phyloP scores from a whole-genome alignment of 2,113 vertebrate genomes.

The Zonotrichia leucophrys region DNA sequence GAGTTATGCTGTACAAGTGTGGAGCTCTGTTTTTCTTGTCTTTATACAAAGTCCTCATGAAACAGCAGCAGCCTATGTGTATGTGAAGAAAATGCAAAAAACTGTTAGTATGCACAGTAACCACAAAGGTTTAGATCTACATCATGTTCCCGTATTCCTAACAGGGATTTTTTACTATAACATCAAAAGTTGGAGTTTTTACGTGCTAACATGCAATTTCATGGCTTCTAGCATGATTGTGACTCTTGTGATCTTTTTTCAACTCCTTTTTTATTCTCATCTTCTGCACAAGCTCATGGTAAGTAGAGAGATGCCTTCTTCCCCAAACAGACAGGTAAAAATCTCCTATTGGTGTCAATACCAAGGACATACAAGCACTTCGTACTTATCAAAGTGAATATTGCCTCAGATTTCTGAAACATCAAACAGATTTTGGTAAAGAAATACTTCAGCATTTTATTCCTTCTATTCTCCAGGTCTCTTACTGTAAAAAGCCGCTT shows the following conservation, averaged over 20 bases:
- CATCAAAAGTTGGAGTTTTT: background rate
- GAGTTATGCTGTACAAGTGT: background rate
- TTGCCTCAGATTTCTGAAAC: background rate
- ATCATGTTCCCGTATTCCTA: background rate
- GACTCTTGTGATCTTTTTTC: background rate
- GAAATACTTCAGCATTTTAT: background rate
- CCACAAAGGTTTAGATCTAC: background rate
- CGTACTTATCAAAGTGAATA: background rate
- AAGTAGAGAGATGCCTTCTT: background rate
- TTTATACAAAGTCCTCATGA: background rate
- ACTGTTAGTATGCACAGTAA: background rate
- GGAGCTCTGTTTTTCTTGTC: background rate
- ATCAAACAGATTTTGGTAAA: background rate
- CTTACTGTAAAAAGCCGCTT: background rate
- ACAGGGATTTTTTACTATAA: background rate
- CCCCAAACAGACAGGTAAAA: background rate
- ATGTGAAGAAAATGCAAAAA: background rate
- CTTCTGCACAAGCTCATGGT: background rate
- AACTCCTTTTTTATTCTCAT: background rate
- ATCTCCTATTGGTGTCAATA: background rate
- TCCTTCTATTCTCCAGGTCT: background rate
- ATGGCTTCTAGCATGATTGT: background rate
- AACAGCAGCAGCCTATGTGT: background rate
- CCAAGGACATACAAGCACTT: background rate
- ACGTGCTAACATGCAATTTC: background rate